phyloP scores from a whole-genome alignment of 2,113 vertebrate species.

The Centropus unirufus region DNA sequence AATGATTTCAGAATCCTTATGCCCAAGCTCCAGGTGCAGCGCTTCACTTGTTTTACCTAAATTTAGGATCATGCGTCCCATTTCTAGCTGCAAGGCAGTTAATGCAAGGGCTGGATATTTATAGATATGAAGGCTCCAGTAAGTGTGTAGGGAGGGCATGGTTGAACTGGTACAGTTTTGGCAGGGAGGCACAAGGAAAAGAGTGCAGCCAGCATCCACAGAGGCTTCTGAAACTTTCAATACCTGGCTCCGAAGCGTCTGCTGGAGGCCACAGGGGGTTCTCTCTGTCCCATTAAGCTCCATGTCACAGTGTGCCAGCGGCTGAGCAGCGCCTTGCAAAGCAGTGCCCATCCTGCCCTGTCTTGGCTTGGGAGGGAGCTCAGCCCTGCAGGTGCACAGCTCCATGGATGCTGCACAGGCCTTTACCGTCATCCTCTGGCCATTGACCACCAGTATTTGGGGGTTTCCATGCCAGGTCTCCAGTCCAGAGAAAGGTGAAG shows the following conservation, averaged over 20 bases:
- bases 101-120: background rate
- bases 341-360: accelerated
- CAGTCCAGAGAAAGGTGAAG: background rate
- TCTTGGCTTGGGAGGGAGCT: background rate
- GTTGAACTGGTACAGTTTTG: background rate
- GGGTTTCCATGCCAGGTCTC: background rate
- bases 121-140: background rate
- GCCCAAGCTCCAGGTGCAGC: background rate
- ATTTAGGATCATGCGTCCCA: background rate
- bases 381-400: accelerated
- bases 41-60: background rate
- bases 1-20: background rate
- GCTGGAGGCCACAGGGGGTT: background rate
- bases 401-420: accelerated
- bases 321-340: background rate
- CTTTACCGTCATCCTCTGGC: accelerated
- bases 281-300: background rate
- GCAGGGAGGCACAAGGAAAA: background rate
- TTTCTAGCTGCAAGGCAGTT: background rate
- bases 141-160: background rate
- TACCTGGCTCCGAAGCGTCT: background rate
- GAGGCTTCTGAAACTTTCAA: background rate
- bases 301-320: background rate
- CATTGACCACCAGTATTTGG: background rate
- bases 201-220: background rate